Evolutionary conservation across 2,797 vertebrate genomes (phyloP).

Genomic region (Psittacula derbiana): DNA sequence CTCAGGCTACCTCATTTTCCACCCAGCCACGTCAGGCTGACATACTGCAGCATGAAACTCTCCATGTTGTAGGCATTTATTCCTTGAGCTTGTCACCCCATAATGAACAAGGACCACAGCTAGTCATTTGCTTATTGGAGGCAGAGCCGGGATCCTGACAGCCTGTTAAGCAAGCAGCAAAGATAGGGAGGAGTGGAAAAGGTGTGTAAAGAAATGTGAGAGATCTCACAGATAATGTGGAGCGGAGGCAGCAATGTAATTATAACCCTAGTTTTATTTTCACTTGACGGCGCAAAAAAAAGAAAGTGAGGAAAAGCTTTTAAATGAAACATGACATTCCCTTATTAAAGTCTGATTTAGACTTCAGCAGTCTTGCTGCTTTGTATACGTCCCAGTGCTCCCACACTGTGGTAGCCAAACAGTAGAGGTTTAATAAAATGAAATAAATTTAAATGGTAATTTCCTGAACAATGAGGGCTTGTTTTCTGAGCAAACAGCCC

Average conservation of each 20-base stretch:
- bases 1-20: constrained; percentile 39
- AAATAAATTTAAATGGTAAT: constrained; percentile 44
- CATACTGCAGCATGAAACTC: neutral
- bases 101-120: constrained; percentile 52
- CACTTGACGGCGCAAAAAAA: constrained; percentile 62
- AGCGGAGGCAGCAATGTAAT: constrained; percentile 65
- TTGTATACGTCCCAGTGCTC: neutral
- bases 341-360: constrained; percentile 72
- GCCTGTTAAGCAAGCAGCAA: constrained; percentile 19
- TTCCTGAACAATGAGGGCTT: constrained; percentile 5
- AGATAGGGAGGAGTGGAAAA: constrained; percentile 10
- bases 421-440: constrained; percentile 45
- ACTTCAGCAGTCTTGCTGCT: constrained; percentile 50
- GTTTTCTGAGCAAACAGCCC: constrained; percentile 54
- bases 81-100: constrained; percentile 45
- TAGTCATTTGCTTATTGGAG: constrained; percentile 35
- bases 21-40: neutral
- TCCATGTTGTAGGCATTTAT: constrained; percentile 16
- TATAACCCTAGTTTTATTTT: constrained; percentile 69
- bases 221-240: constrained; percentile 52
- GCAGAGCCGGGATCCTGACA: neutral
- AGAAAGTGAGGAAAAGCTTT: constrained; percentile 59
- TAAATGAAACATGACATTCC: constrained; percentile 74
- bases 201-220: constrained; percentile 61
- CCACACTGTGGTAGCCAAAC: constrained; percentile 16